phyloP scores from a whole-genome alignment of 2,888 invertebrate species.

The Tanypteryx hageni region DNA sequence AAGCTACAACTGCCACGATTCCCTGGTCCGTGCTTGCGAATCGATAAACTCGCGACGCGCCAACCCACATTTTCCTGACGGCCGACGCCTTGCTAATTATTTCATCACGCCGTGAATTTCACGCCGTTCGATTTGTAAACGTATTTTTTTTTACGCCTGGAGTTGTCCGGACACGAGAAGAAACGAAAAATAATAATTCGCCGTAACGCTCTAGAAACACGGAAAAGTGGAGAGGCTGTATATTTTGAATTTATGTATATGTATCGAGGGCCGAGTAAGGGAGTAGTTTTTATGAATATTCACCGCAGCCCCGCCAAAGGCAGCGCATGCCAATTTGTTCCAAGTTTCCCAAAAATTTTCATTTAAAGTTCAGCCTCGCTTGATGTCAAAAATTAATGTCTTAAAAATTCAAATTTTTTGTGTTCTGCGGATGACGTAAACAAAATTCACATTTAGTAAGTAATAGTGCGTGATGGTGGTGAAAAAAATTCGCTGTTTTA shows the following conservation, averaged over 20 bases:
- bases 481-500: no score
- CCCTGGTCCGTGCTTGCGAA: background rate
- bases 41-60: background rate
- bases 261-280: background rate
- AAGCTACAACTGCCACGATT: background rate
- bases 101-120: background rate
- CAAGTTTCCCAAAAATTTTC: no score
- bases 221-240: background rate
- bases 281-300: background rate
- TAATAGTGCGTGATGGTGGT: no score
- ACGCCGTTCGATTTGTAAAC: background rate
- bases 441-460: no score
- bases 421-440: no score
- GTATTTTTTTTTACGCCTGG: no score
- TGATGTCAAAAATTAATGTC: no score
- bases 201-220: background rate
- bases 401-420: no score
- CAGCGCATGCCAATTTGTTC: background rate
- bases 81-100: slow-evolving; percentile 3
- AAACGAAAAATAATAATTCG: background rate
- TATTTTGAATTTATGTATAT: background rate
- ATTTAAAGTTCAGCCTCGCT: no score
- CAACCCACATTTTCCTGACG: background rate
- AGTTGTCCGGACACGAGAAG: no score
- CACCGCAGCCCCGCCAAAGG: background rate